Conservation (phyloP, 2,797 vertebrate species). For the Sebastes glaucus region DNA sequence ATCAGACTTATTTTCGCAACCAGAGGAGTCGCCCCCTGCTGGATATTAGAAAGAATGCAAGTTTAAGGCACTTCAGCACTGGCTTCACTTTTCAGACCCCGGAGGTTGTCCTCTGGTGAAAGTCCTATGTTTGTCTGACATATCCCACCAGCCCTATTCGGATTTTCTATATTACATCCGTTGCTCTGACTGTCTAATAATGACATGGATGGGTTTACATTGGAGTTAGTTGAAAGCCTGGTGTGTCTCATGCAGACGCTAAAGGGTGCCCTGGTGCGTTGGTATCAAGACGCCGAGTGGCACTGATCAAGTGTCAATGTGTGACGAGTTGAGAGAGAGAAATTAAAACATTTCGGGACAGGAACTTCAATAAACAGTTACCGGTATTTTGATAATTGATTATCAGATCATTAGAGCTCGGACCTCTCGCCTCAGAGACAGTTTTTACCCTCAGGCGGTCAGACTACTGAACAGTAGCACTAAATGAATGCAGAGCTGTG, state of each 20-base stretch:
- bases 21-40: too few relatives aligned
- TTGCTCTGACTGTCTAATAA: background rate
- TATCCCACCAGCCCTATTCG: fast-evolving
- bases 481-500: too few relatives aligned
- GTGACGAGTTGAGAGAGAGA: background rate
- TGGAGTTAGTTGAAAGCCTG: background rate
- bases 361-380: background rate
- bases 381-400: background rate
- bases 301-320: background rate
- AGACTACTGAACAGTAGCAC: too few relatives aligned
- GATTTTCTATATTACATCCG: background rate
- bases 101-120: background rate
- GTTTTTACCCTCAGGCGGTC: too few relatives aligned
- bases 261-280: background rate
- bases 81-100: too few relatives aligned
- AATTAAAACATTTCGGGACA: background rate
- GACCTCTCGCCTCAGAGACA: too few relatives aligned
- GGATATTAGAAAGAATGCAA: too few relatives aligned
- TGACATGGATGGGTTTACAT: background rate
- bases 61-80: too few relatives aligned
- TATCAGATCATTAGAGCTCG: too few relatives aligned
- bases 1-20: too few relatives aligned
- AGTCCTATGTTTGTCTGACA: background rate
- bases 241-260: too few relatives aligned
- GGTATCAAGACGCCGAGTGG: background rate